These are phyloP conservation scores for Neosalanx taihuensis DNA, from an alignment of 2,797 vertebrate genomes.

Conservation along the genomic window DNA sequence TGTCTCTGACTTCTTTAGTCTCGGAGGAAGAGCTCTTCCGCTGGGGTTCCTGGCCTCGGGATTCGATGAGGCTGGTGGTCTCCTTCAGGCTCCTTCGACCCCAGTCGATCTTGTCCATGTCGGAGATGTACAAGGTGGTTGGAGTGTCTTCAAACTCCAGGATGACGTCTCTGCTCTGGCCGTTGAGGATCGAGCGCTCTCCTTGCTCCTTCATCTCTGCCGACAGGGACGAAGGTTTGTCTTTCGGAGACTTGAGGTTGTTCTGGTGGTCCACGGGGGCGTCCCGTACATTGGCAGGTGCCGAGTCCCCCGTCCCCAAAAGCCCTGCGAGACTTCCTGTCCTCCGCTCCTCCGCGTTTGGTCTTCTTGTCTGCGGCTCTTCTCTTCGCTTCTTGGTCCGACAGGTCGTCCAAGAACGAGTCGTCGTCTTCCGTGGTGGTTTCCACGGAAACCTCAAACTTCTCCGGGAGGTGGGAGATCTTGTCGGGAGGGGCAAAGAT, in stretches of 20 bases:
- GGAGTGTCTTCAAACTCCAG: conserved; percentile 57
- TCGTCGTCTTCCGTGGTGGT: conserved; percentile 76
- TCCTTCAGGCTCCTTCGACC: conserved; percentile 39
- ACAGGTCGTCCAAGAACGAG: conserved; percentile 72
- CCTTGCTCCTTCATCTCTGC: conserved; percentile 39
- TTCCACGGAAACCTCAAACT: conserved; percentile 65
- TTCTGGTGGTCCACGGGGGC: conserved; percentile 24
- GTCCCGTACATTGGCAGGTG: conserved; percentile 32
- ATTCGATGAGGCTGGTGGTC: conserved; percentile 72
- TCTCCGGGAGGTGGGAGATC: conserved; percentile 80
- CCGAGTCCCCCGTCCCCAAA: conserved; percentile 32
- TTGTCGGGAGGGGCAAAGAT: conserved; percentile 95
- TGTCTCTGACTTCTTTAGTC: conserved; percentile 30
- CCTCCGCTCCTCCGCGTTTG: conserved; percentile 42
- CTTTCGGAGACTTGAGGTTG: conserved; percentile 48
- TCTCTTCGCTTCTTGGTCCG: conserved; percentile 45
- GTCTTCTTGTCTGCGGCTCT: conserved; percentile 37
- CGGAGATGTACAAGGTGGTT: conserved; percentile 49
- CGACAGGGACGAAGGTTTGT: conserved; percentile 31
- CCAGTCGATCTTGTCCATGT: conserved; percentile 37
- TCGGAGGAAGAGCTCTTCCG: conserved; percentile 50
- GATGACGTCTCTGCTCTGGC: conserved; percentile 46
- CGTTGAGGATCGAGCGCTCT: conserved; percentile 45
- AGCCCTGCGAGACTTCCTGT: conserved; percentile 24
- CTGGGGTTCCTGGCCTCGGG: conserved; percentile 64